Evolutionary conservation across 2,797 vertebrate species (phyloP).

Genomic region (Lindbergichthys nudifrons): DNA sequence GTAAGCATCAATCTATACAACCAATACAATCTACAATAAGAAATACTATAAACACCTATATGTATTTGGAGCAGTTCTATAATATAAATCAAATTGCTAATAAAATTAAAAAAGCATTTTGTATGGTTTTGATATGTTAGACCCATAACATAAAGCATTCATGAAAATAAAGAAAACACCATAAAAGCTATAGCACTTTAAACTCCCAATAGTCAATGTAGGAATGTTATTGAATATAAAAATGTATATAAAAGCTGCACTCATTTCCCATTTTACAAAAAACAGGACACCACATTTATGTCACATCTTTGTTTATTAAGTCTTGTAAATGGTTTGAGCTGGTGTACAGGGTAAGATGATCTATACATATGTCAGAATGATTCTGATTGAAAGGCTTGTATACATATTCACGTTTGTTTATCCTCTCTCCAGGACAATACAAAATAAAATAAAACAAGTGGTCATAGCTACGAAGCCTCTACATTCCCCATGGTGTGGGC

Average conservation of each 20-base stretch:
- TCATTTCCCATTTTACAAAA: not conserved
- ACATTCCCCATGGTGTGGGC: slow-evolving; percentile 91
- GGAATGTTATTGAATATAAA: not conserved
- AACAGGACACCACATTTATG: slow-evolving; percentile 56
- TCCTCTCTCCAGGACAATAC: slow-evolving; percentile 88
- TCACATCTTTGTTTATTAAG: slow-evolving; percentile 96
- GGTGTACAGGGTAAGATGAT: slow-evolving; percentile 94
- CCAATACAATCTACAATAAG: not conserved
- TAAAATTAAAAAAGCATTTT: too few relatives aligned
- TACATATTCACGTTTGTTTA: slow-evolving; percentile 84
- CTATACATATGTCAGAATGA: slow-evolving; percentile 92
- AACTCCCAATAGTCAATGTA: not conserved
- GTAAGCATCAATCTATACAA: not conserved
- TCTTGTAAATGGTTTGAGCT: slow-evolving; percentile 92
- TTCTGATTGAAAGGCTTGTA: slow-evolving; percentile 88
- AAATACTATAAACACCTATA: not conserved
- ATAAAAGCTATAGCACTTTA: too few relatives aligned
- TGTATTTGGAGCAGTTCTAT: not conserved
- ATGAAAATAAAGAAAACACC: too few relatives aligned
- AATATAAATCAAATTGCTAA: too few relatives aligned
- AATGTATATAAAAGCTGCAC: not conserved
- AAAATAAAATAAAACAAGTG: slow-evolving; percentile 92
- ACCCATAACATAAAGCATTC: not conserved
- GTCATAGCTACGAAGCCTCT: slow-evolving; percentile 96
- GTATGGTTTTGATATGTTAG: not conserved